phyloP scores from a whole-genome alignment of 2,797 vertebrate genomes.

The Spinibarbus caldwelli region DNA sequence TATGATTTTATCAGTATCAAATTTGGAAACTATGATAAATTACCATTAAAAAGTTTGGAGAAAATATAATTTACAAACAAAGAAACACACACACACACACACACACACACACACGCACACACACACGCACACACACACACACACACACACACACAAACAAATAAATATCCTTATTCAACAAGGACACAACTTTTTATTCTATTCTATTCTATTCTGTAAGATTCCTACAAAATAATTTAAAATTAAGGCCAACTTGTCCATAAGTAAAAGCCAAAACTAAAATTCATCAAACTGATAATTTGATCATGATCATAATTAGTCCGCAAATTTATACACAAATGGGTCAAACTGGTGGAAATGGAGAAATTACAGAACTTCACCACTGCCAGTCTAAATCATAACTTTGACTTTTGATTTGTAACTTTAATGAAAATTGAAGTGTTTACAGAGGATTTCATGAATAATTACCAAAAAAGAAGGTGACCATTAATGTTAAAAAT shows the following conservation, averaged over 20 bases:
- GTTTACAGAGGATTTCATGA: background rate
- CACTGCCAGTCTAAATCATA: background rate
- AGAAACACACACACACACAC: too few relatives aligned
- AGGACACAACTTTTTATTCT: background rate
- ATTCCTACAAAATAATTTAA: background rate
- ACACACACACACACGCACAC: background rate
- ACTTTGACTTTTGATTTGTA: background rate
- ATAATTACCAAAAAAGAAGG: background rate
- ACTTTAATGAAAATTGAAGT: background rate
- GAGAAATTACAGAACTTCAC: background rate
- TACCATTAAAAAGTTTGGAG: background rate
- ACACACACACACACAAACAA: background rate
- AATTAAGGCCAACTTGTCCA: background rate
- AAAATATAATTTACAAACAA: background rate
- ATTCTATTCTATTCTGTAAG: background rate
- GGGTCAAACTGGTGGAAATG: background rate
- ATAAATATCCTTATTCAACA: background rate
- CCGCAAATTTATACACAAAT: background rate
- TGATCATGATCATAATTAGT: background rate
- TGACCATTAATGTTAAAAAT: background rate
- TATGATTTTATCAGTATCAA: background rate
- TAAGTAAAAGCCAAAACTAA: background rate
- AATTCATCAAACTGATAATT: background rate
- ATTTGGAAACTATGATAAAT: background rate
- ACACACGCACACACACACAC: background rate